A percentile compares a stretch with the other conserved stretches of the same genome.
Evolutionary conservation across 2,797 vertebrate species (phyloP).

Genomic region (Malurus splendens): DNA sequence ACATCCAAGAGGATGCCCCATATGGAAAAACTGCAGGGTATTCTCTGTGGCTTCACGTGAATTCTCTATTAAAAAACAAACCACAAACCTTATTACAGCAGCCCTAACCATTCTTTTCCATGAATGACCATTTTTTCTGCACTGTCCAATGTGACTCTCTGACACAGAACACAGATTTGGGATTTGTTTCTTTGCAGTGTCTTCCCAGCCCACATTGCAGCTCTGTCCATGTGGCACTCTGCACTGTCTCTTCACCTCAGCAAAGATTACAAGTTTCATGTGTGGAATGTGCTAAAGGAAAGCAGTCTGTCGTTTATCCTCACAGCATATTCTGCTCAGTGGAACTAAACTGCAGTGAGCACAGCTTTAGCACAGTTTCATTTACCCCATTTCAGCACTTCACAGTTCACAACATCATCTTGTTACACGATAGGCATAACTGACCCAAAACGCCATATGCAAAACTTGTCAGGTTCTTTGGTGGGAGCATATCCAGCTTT

Average conservation of each 20-base stretch:
- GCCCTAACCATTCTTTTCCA: neutral
- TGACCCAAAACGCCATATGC: neutral
- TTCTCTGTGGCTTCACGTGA: neutral
- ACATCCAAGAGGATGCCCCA: neutral
- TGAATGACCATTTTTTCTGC: neutral
- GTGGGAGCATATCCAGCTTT: constrained; percentile 3
- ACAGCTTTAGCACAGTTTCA: neutral
- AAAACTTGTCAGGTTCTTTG: constrained; percentile 10
- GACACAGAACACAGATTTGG: neutral
- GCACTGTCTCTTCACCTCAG: neutral
- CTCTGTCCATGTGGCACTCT: neutral
- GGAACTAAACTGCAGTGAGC: neutral
- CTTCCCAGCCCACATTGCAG: neutral
- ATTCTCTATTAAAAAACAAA: neutral
- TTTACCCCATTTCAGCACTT: constrained; percentile 39
- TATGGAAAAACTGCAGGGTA: neutral
- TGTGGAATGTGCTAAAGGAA: neutral
- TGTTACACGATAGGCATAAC: neutral
- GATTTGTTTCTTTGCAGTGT: neutral
- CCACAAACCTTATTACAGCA: neutral
- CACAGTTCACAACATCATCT: neutral
- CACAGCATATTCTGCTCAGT: neutral
- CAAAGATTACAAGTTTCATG: neutral
- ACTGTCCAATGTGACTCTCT: rapidly evolving
- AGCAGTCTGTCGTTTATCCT: neutral